Conservation (phyloP, 2,797 vertebrate species). For the Chaetophractus vellerosus region DNA sequence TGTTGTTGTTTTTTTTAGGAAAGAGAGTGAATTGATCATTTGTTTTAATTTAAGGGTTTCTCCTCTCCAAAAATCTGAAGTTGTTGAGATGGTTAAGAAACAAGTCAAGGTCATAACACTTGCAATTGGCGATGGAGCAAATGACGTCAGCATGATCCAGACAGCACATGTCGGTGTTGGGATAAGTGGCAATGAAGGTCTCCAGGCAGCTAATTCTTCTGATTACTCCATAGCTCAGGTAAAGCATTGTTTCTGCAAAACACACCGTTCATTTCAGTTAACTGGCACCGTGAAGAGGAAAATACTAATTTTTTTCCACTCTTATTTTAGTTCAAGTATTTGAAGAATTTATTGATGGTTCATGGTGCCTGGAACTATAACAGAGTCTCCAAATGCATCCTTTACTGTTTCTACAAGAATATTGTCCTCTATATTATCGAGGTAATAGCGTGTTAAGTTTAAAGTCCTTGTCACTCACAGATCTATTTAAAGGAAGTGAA, state of each 20-base stretch:
- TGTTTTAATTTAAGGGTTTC: slow-evolving; percentile 93
- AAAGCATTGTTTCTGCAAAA: slow-evolving; percentile 52
- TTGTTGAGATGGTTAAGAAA: slow-evolving; percentile 99
- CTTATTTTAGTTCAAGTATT: slow-evolving; percentile 94
- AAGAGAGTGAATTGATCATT: neutral
- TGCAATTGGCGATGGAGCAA: slow-evolving; percentile 98
- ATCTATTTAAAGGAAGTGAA: neutral
- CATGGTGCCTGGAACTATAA: slow-evolving; percentile 98
- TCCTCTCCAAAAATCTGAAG: slow-evolving; percentile 99
- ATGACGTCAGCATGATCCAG: slow-evolving; percentile 99
- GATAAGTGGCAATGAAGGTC: slow-evolving; percentile 98
- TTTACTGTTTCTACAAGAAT: slow-evolving; percentile 99
- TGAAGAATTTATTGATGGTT: slow-evolving; percentile 96
- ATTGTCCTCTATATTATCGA: slow-evolving; percentile 97
- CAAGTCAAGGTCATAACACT: slow-evolving; percentile 98
- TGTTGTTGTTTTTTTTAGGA: neutral
- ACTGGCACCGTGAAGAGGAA: accelerated
- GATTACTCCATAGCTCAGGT: slow-evolving; percentile 99
- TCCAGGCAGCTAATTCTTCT: slow-evolving; percentile 99
- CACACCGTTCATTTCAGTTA: accelerated
- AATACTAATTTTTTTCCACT: slow-evolving; percentile 12
- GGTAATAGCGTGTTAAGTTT: slow-evolving; percentile 88
- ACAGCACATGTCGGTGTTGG: slow-evolving; percentile 98
- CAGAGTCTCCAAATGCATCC: slow-evolving; percentile 96
- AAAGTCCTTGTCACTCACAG: neutral